phyloP scores from a whole-genome alignment of 2,113 vertebrate genomes.

The Phoenicopterus ruber region DNA sequence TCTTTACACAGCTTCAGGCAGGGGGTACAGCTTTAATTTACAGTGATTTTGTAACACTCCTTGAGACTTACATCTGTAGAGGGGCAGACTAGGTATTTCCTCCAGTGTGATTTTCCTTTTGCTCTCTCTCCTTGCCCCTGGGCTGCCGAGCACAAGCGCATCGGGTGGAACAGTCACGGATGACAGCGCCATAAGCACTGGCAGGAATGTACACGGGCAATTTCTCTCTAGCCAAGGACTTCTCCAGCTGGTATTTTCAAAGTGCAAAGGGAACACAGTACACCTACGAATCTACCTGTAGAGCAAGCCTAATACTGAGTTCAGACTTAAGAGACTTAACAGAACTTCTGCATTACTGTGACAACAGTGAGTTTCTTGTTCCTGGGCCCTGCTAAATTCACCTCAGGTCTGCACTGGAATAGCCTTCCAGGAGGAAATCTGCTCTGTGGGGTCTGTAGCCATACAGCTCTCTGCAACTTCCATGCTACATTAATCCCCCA shows the following conservation, averaged over 20 bases:
- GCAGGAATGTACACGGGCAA: background rate
- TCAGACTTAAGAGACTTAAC: background rate
- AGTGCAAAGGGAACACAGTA: background rate
- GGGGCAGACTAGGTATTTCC: background rate
- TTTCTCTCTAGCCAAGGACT: background rate
- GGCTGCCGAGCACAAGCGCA: background rate
- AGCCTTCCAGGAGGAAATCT: background rate
- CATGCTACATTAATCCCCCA: background rate
- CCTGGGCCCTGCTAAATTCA: background rate
- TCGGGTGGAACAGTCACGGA: accelerated
- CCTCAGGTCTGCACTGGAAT: background rate
- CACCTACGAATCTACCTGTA: background rate
- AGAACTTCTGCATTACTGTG: background rate
- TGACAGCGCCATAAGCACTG: background rate
- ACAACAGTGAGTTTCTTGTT: background rate
- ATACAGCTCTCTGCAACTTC: background rate
- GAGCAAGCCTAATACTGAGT: background rate
- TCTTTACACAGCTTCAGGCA: background rate
- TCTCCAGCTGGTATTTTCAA: background rate
- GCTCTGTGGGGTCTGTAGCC: background rate
- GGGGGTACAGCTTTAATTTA: background rate
- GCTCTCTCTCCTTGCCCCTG: background rate
- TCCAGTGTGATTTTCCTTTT: background rate
- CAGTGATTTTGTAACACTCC: background rate
- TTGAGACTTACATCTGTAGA: background rate